A percentile compares a stretch with the other conserved stretches of the same genome.
Evolutionary conservation across 2,888 invertebrate species (phyloP).

Genomic region (Eudasyphora cyanicolor): DNA sequence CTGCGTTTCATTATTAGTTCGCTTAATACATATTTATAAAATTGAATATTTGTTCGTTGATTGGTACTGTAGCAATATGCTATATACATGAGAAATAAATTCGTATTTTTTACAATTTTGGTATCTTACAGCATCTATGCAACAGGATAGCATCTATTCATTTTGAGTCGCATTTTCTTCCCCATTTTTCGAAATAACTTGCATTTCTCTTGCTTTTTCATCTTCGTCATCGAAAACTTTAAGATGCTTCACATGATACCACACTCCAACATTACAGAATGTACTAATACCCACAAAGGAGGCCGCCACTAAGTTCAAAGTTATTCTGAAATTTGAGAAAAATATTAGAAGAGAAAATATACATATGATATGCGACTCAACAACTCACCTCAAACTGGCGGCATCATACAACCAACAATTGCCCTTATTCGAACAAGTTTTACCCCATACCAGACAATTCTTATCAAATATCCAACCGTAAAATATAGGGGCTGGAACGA

Average conservation of each 20-base stretch:
- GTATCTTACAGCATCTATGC: too few species aligned
- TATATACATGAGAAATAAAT: too few species aligned
- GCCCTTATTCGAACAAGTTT: constrained; percentile 85
- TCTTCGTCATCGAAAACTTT: constrained; percentile 85
- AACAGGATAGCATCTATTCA: too few species aligned
- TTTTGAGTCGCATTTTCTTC: constrained; percentile 32
- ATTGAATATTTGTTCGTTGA: too few species aligned
- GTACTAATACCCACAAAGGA: constrained; percentile 84
- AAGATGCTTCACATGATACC: constrained; percentile 86
- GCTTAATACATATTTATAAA: too few species aligned
- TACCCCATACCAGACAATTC: constrained; percentile 88
- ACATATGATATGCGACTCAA: too few species aligned
- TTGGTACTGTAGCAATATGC: too few species aligned
- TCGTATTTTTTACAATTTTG: too few species aligned
- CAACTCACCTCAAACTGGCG: constrained; percentile 80
- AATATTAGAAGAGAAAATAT: too few species aligned
- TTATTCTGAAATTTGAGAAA: constrained; percentile 79
- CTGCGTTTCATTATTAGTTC: too few species aligned
- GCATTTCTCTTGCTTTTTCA: neutral
- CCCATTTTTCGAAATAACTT: neutral
- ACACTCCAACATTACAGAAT: constrained; percentile 84
- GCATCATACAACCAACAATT: constrained; percentile 89
- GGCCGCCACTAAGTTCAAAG: constrained; percentile 85
- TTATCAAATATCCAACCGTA: constrained; percentile 85
- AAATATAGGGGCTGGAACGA: constrained; percentile 88